A percentile compares a stretch with the other conserved stretches of the same genome.
These are phyloP conservation scores for Suricata suricatta DNA, from an alignment of 2,113 vertebrate species.

Conservation along the genomic window DNA sequence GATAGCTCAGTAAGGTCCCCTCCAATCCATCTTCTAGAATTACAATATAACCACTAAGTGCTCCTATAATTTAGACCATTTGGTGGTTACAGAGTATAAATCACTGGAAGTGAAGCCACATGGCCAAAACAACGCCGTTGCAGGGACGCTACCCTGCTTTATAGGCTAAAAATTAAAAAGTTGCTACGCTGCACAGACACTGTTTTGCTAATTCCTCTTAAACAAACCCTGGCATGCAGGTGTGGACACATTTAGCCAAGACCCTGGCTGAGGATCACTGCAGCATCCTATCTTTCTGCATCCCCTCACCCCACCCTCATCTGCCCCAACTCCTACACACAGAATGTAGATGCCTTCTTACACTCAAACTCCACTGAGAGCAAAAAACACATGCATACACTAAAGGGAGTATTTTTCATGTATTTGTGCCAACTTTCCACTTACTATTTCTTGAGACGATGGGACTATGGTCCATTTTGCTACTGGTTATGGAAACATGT, in stretches of 20 bases:
- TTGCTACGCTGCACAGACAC: neutral
- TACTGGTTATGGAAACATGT: neutral
- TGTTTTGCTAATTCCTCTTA: neutral
- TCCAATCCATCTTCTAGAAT: neutral
- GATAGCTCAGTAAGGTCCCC: neutral
- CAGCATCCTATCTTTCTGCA: neutral
- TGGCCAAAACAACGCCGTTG: neutral
- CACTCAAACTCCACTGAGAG: neutral
- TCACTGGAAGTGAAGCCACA: neutral
- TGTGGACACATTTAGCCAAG: neutral
- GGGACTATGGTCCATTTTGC: neutral
- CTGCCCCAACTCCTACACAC: fast-evolving
- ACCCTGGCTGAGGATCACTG: neutral
- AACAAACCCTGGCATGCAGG: neutral
- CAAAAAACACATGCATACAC: neutral
- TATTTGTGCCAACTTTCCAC: neutral
- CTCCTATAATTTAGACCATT: neutral
- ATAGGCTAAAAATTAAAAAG: neutral
- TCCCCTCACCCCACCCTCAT: neutral
- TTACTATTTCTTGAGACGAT: neutral
- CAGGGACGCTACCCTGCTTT: neutral
- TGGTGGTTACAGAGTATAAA: neutral
- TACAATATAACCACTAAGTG: neutral
- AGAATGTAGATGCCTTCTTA: neutral
- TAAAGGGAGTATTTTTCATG: neutral